Base-by-base conservation (phyloP, 1,140 invertebrate species). In the Drosophila sproati region DNA sequence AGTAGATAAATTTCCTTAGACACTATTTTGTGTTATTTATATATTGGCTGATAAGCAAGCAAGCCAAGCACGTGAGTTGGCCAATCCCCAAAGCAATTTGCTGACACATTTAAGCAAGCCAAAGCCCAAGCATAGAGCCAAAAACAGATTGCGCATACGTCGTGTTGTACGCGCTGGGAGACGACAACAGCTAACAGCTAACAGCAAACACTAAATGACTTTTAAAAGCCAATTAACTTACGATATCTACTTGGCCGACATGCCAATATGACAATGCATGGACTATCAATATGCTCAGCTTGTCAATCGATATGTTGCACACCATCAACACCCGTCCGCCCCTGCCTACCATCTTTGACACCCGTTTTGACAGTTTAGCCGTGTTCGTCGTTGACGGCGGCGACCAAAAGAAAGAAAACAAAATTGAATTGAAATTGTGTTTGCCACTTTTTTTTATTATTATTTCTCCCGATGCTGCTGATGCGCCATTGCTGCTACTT, bases 171-270 rank as follows among this genome's bases (percentile, higher is more conserved):
- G 70, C 72, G 52, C 62, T 34, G 60, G 56, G 59, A 74, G 20
- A 20, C 20, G 62, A 50, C 50, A 47, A 70, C 31, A 60, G 48
- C 60, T 28, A 47, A 63, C 12, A 37, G 48, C 60, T 34, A 68
- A 52, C 37, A 60, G 59, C 55, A 66, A 64, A 72, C 48, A 77
- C 71, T 77, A 77, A 79, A 76, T 79, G 77, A 67, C 77, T 77
- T 79, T 79, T 79, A 79, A 79, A 79, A 73, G 73, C 68, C 73
- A 79, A 79, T 79, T 79, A 79, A 79, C 35, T 57, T 56, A 43
- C 57, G 75, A 77, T 77, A 77, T 74, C 64, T 56, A 54, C 28
- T 29, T 10, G 43, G 61, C 43, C 56, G 20, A 66, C 63, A 61
- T 62, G 55, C 5, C 63, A 54, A 52, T 48, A 32, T 37, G 68